A percentile compares a stretch with the other conserved stretches of the same genome.
Conservation (phyloP, 2,797 vertebrate genomes). For the Spondyliosoma cantharus region DNA sequence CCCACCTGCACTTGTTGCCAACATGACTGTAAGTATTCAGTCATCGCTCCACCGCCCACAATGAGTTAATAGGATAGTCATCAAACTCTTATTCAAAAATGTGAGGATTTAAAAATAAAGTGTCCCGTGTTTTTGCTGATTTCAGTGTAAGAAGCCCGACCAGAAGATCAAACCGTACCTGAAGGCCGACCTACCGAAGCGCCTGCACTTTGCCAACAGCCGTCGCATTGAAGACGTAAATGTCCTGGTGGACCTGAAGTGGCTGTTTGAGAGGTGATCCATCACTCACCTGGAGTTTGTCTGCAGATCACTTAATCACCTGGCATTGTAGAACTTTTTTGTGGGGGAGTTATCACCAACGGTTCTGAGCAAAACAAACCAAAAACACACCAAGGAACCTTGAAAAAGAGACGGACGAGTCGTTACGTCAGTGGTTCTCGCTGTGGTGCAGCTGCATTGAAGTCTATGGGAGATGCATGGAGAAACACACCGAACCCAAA, state of each 20-base stretch:
- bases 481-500: no score
- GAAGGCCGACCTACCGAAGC: slow-evolving; percentile 83
- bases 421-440: no score
- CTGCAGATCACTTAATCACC: no score
- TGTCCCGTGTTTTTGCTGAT: neutral
- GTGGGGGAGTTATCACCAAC: no score
- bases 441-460: no score
- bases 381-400: no score
- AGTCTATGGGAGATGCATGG: no score
- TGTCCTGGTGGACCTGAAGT: slow-evolving; percentile 78
- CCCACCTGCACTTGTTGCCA: slow-evolving; percentile 77
- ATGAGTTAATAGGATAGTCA: no score
- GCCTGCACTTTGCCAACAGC: slow-evolving; percentile 84
- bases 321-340: no score
- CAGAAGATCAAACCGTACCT: slow-evolving; percentile 83
- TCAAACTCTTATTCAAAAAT: neutral
- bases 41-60: neutral
- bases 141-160: slow-evolving; percentile 78
- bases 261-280: slow-evolving; percentile 85
- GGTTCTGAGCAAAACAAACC: no score
- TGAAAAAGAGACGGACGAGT: no score
- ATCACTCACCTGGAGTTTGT: neutral
- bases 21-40: slow-evolving; percentile 81
- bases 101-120: no score
- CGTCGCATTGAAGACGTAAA: slow-evolving; percentile 84